phyloP scores from a whole-genome alignment of 2,113 vertebrate species.

The Marcusenius ussheri region DNA sequence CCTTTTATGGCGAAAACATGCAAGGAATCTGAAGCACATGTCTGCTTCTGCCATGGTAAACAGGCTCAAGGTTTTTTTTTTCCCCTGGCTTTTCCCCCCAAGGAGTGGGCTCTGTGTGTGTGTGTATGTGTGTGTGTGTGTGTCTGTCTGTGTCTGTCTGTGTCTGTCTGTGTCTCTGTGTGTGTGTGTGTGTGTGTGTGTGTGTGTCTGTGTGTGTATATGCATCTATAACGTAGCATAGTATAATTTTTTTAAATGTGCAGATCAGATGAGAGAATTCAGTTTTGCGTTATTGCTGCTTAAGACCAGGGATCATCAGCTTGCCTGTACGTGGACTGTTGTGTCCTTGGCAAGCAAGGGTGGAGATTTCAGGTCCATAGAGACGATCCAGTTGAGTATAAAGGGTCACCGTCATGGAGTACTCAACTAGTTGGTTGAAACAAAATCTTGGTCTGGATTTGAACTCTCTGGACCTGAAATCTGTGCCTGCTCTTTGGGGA shows the following conservation, averaged over 20 bases:
- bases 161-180: too few relatives aligned
- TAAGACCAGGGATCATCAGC: neutral
- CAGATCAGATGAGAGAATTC: neutral
- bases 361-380: too few relatives aligned
- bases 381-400: too few relatives aligned
- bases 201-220: too few relatives aligned
- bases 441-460: too few relatives aligned
- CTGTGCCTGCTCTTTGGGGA: neutral
- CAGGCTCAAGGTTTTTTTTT: neutral
- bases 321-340: neutral
- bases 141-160: too few relatives aligned
- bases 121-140: too few relatives aligned
- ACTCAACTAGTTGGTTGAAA: too few relatives aligned
- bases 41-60: neutral
- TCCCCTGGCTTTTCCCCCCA: neutral
- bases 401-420: too few relatives aligned
- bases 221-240: neutral
- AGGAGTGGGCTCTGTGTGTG: neutral
- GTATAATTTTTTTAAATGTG: neutral
- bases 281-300: neutral
- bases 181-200: too few relatives aligned
- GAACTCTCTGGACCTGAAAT: too few relatives aligned
- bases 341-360: neutral
- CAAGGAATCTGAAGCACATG: constrained; percentile 13
- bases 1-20: constrained; percentile 32